Evolutionary conservation across 2,888 invertebrate species (phyloP), one percentile per base, ranked within the genome.

Genomic region (Galerucella calmariensis): DNA sequence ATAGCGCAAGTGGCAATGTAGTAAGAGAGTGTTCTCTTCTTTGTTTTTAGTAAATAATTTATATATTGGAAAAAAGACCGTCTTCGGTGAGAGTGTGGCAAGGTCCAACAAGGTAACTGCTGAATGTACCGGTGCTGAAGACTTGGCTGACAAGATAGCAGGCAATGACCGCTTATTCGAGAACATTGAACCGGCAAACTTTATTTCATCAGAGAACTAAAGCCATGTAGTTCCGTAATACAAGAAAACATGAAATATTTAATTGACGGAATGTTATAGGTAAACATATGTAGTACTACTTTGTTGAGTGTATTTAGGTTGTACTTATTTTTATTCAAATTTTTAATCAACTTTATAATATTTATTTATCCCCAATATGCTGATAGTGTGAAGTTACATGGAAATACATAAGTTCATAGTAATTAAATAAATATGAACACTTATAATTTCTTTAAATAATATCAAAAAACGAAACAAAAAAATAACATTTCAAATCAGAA

Each of bases 111-210:
- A 78, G 78, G 78, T 76, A 76, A 74, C 78, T 70, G 46, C 68
- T 66, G 78, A 75, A 76, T 75, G 69, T 80, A 80, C 80, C 79
- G 79, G 79, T 78, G 80, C 79, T 78, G 78, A 70, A 72, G 72
- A 72, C 58, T 75, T 75, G 82, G 82, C 80, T 79, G 84, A 85
- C 85, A 84, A 85, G 84, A 84, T 83, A 84, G 77, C 84, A 85
- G 84, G 84, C 85, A 85, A 85, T 84, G 85, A 86, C 85, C 85
- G 85, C 79, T 78, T 84, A 79, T 79, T 76, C 78, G 78, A 79
- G 85, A 83, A 81, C 85, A 79, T 85, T 85, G 85, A 83, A 85
- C 85, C 82, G 70, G 53, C 79, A 80, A 81, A 80, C 83, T 83
- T 82, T 81, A 83, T 83, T 83, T 83, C 85, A 84, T 84, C 84